A percentile compares a stretch with the other conserved stretches of the same genome.
Evolutionary conservation across 2,113 vertebrate genomes (phyloP).

Genomic region (Arothron firmamentum): DNA sequence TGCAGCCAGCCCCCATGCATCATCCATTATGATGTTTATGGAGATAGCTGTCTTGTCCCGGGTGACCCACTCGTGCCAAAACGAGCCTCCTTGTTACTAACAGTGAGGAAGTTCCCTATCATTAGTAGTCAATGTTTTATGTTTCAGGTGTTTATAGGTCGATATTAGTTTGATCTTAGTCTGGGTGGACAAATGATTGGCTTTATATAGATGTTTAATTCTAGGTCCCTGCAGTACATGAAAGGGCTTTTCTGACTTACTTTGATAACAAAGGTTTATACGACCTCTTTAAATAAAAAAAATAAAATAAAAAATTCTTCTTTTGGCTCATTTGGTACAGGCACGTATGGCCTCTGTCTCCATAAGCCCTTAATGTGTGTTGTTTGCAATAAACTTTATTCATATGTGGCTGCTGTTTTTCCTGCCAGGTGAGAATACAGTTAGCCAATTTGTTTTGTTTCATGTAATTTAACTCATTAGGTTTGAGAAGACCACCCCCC

Average conservation of each 20-base stretch:
- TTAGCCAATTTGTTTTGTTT: constrained; percentile 70
- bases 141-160: constrained; percentile 64
- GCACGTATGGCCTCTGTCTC: constrained; percentile 62
- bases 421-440: constrained; percentile 71
- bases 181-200: constrained; percentile 66
- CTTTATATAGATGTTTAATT: constrained; percentile 51
- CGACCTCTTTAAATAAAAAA: constrained; percentile 48
- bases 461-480: constrained; percentile 72
- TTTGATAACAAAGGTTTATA: constrained; percentile 71
- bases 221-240: constrained; percentile 23
- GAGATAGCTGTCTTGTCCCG: constrained; percentile 46
- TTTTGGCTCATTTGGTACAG: constrained; percentile 56
- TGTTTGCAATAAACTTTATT: constrained; percentile 71
- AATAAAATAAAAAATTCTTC: constrained; percentile 29
- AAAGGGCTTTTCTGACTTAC: constrained; percentile 42
- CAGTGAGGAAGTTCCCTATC: constrained; percentile 38
- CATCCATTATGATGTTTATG: constrained; percentile 57
- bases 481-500: constrained; percentile 62
- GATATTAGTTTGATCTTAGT: constrained; percentile 71
- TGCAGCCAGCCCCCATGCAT: constrained; percentile 66
- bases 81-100: constrained; percentile 51
- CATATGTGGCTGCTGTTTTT: constrained; percentile 64
- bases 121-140: constrained; percentile 57
- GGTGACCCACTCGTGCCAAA: not conserved
- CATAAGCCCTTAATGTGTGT: constrained; percentile 73